Conservation (phyloP, 2,797 vertebrate species). For the Macrochelys suwanniensis region DNA sequence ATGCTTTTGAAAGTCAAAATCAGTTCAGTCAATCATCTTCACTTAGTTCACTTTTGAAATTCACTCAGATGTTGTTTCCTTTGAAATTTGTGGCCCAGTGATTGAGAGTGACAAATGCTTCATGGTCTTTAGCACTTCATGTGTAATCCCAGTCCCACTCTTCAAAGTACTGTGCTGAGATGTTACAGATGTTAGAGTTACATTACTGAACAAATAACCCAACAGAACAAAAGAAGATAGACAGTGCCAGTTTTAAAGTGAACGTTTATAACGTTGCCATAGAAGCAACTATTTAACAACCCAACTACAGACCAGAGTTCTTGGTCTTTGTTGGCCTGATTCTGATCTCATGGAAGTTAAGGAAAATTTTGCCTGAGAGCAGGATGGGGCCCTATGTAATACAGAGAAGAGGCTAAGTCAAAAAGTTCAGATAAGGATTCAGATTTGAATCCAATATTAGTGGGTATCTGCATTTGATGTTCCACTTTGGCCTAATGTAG, state of each 20-base stretch:
- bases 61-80: neutral
- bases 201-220: neutral
- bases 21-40: neutral
- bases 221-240: neutral
- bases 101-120: neutral
- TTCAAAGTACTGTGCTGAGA: neutral
- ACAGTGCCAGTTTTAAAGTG: neutral
- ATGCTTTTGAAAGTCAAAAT: accelerated
- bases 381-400: neutral
- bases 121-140: neutral
- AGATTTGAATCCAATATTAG: neutral
- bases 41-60: neutral
- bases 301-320: neutral
- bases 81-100: neutral
- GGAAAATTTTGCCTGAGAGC: neutral
- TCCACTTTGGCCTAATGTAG: neutral
- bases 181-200: neutral
- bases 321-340: neutral
- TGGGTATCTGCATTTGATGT: neutral
- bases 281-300: neutral
- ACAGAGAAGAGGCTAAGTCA: neutral
- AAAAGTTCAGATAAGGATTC: neutral
- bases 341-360: neutral
- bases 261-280: neutral
- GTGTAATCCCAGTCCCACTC: neutral